These are phyloP conservation scores for Phasianus colchicus DNA, from an alignment of 2,113 vertebrate species.

Conservation along the genomic window DNA sequence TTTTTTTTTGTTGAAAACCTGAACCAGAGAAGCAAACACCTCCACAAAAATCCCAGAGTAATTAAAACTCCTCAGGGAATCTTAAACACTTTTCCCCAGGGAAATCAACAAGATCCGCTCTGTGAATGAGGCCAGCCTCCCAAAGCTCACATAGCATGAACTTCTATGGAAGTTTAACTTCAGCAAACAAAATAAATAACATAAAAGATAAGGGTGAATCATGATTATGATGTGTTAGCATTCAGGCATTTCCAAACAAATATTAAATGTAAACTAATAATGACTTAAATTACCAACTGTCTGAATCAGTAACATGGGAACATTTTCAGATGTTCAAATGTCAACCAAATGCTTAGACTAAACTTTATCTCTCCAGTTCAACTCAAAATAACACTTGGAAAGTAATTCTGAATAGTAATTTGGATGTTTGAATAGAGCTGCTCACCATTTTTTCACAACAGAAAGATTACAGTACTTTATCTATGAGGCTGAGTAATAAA, in stretches of 20 bases:
- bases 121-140: not conserved
- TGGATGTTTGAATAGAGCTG: not conserved
- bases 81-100: not conserved
- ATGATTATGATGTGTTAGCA: not conserved
- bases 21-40: not conserved
- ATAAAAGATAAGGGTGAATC: not conserved
- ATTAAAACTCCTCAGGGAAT: not conserved
- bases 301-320: not conserved
- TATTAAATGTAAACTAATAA: not conserved
- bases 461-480: not conserved
- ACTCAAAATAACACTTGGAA: constrained; percentile 4
- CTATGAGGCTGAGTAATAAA: not conserved
- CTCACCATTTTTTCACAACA: not conserved
- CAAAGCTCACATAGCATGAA: not conserved
- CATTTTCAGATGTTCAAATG: not conserved
- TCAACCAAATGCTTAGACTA: not conserved
- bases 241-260: not conserved
- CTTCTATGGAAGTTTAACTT: not conserved
- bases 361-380: not conserved
- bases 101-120: not conserved
- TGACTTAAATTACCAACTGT: not conserved
- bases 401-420: not conserved
- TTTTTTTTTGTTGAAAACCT: not conserved
- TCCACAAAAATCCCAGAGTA: not conserved
- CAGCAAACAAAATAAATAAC: not conserved